Evolutionary conservation across 2,888 invertebrate species (phyloP).

Genomic region (Apodemia hepburni): DNA sequence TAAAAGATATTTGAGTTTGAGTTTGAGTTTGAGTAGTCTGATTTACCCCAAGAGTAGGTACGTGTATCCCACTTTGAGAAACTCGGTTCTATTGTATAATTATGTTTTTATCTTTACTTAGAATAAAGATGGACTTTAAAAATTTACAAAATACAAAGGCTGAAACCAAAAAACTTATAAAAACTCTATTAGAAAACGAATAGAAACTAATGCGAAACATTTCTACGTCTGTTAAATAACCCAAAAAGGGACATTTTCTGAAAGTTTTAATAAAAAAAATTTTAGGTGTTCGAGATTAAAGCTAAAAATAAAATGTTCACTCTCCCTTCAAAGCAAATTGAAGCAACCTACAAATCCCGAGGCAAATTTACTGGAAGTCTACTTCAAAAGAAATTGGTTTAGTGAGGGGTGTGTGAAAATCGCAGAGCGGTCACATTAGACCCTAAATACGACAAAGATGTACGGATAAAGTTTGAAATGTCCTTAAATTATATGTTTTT

Average conservation of each 20-base stretch:
- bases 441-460: slow-evolving; percentile 7
- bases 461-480: slow-evolving; percentile 7
- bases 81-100: too few species aligned
- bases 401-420: slow-evolving; percentile 31
- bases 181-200: neutral
- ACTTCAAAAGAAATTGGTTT: slow-evolving; percentile 50
- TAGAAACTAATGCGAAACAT: neutral
- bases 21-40: too few species aligned
- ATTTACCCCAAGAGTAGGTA: too few species aligned
- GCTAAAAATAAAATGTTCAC: slow-evolving; percentile 13
- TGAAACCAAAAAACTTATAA: neutral
- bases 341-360: slow-evolving; percentile 33
- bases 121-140: too few species aligned
- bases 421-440: slow-evolving; percentile 34
- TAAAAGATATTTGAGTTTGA: too few species aligned
- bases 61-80: too few species aligned
- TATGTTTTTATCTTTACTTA: too few species aligned
- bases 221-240: neutral
- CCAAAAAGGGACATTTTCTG: neutral
- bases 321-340: slow-evolving; percentile 26
- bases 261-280: slow-evolving; percentile 11
- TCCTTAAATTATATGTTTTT: slow-evolving; percentile 9
- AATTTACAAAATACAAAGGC: too few species aligned
- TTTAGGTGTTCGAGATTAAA: slow-evolving; percentile 12
- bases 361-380: slow-evolving; percentile 50